Evolutionary conservation across 2,113 vertebrate species (phyloP).

Genomic region (Camarhynchus parvulus): DNA sequence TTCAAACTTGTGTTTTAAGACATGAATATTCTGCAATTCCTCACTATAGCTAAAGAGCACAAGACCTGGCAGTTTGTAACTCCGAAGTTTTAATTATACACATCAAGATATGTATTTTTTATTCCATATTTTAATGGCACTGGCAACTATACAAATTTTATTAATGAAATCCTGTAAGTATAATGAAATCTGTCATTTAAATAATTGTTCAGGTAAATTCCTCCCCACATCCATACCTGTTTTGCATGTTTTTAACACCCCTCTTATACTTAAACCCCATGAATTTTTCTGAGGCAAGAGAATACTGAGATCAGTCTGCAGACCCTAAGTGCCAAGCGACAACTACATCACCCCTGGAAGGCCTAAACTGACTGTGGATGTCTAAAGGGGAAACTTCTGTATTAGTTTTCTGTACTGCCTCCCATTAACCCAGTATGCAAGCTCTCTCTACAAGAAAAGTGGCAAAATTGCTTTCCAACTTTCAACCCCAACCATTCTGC

Average conservation of each 20-base stretch:
- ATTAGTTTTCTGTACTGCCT: not conserved
- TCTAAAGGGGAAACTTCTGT: not conserved
- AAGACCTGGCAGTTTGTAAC: not conserved
- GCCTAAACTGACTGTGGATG: not conserved
- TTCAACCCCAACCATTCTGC: not conserved
- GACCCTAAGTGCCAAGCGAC: not conserved
- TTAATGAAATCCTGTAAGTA: not conserved
- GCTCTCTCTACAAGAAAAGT: not conserved
- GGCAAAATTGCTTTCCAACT: not conserved
- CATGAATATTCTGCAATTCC: not conserved
- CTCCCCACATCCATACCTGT: fast-evolving
- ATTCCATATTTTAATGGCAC: not conserved
- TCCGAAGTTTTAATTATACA: not conserved
- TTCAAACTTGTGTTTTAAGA: not conserved
- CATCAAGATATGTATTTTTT: not conserved
- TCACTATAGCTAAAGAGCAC: not conserved
- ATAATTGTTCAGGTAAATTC: not conserved
- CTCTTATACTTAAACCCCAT: not conserved
- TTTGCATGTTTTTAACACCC: not conserved
- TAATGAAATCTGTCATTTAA: not conserved
- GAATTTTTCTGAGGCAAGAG: not conserved
- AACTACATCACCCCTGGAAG: not conserved
- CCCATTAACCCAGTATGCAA: not conserved
- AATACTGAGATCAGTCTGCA: not conserved
- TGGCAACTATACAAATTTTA: not conserved